Evolutionary conservation across 2,888 invertebrate species (phyloP).

Genomic region (Deroplatys truncata): DNA sequence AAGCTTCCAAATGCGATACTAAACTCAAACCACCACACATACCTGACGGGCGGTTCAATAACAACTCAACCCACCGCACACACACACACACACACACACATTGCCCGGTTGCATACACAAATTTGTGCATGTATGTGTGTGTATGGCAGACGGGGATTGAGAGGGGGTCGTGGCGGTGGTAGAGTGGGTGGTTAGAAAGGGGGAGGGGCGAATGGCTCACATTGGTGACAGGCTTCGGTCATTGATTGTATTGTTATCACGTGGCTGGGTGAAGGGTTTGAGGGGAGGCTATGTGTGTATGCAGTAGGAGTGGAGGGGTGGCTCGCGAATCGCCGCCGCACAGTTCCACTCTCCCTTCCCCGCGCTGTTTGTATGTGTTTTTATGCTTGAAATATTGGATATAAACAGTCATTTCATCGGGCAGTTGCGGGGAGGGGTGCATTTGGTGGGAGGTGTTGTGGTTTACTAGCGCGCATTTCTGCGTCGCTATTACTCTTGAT

Average conservation of each 20-base stretch:
- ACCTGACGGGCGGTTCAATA: conserved; percentile 28
- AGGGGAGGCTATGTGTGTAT: conserved; percentile 9
- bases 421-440: neutral
- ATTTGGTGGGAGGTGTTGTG: neutral
- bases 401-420: conserved; percentile 12
- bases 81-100: conserved; percentile 21
- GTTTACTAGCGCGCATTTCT: neutral
- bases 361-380: conserved; percentile 24
- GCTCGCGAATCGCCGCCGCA: conserved; percentile 9
- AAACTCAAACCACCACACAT: neutral
- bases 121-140: conserved; percentile 30
- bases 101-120: conserved; percentile 20
- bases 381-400: conserved; percentile 29
- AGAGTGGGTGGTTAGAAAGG: conserved; percentile 9
- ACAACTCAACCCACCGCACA: conserved; percentile 11
- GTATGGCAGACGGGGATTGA: conserved; percentile 4
- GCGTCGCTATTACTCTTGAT: neutral
- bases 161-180: neutral
- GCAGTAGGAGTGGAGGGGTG: neutral
- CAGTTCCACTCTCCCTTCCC: neutral
- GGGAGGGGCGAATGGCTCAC: conserved; percentile 31
- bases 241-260: conserved; percentile 35
- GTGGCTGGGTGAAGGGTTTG: conserved; percentile 28
- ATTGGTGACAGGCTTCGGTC: conserved; percentile 34
- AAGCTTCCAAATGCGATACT: conserved; percentile 25